These are phyloP conservation scores for Thrips palmi DNA, from an alignment of 1,140 invertebrate species.

Conservation along the genomic window DNA sequence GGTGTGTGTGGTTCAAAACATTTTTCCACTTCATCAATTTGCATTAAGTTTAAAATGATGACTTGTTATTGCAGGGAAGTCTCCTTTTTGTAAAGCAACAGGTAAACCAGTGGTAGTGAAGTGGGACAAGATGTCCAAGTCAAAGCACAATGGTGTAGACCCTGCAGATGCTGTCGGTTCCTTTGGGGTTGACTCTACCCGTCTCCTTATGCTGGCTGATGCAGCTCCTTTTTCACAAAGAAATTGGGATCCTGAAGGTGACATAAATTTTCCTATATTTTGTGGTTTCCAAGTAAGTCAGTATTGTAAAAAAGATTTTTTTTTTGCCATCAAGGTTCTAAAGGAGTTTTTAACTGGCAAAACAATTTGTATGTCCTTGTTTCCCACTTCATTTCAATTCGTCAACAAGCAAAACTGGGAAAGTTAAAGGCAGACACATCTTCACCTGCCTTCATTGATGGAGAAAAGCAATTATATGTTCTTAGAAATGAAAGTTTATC, in stretches of 20 bases:
- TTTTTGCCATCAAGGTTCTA: slow-evolving; percentile 2
- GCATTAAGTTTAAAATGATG: slow-evolving; percentile 1
- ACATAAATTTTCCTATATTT: no score
- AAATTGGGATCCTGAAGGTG: slow-evolving; percentile 53
- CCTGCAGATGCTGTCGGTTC: slow-evolving; percentile 61
- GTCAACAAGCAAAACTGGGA: no score
- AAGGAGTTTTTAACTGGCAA: slow-evolving; percentile 20
- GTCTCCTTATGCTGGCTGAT: slow-evolving; percentile 69
- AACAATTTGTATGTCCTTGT: no score
- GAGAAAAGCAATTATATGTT: no score
- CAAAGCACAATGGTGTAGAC: slow-evolving; percentile 90
- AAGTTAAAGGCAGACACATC: no score
- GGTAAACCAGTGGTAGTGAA: slow-evolving; percentile 41
- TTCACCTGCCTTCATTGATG: no score
- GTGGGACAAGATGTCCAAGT: slow-evolving; percentile 99
- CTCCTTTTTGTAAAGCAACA: slow-evolving; percentile 40
- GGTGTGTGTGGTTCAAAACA: slow-evolving; percentile 31
- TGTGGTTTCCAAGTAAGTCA: slow-evolving; percentile 52
- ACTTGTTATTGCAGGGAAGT: slow-evolving; percentile 20
- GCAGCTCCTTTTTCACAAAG: slow-evolving; percentile 67
- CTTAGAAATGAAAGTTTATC: not conserved
- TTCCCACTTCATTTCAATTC: no score
- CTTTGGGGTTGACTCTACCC: slow-evolving; percentile 77
- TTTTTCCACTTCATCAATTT: no score
- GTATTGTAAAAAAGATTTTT: slow-evolving; percentile 7